phyloP scores from a whole-genome alignment of 2,797 vertebrate species.

The Parauchenoglanis ngamensis region DNA sequence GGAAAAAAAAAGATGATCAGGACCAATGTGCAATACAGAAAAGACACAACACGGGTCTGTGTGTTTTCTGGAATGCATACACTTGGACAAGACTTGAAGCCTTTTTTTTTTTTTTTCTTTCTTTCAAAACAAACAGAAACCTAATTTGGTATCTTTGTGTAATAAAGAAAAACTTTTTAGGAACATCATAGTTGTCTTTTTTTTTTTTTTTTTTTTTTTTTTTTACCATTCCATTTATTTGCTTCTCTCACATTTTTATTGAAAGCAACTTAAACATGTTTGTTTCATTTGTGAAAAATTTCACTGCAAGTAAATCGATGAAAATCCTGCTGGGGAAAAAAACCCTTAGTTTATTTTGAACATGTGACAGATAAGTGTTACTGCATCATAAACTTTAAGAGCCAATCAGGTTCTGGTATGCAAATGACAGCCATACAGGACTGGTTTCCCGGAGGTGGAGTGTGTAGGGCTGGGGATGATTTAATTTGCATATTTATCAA shows the following conservation, averaged over 20 bases:
- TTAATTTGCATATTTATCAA: neutral
- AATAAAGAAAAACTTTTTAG: constrained; percentile 83
- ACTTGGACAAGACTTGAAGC: constrained; percentile 73
- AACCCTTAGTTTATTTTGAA: neutral
- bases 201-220: too few relatives aligned
- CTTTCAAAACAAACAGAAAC: constrained; percentile 73
- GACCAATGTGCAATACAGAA: constrained; percentile 70
- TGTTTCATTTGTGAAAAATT: neutral
- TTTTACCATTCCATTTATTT: neutral
- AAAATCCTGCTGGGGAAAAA: neutral
- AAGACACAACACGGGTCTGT: constrained; percentile 61
- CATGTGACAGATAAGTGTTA: neutral
- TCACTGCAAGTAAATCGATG: neutral
- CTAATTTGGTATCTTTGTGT: constrained; percentile 77
- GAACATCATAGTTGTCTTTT: constrained; percentile 59
- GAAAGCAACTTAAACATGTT: neutral
- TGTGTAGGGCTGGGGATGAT: neutral
- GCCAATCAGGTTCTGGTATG: neutral
- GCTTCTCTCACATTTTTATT: neutral
- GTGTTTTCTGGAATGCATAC: constrained; percentile 61
- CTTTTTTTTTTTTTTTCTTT: constrained; percentile 59
- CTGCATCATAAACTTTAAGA: neutral
- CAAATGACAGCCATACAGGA: neutral
- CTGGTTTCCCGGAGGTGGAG: neutral
- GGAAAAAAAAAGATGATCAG: constrained; percentile 49